Conservation (phyloP, 2,113 vertebrate species). For the Lepus americanus region DNA sequence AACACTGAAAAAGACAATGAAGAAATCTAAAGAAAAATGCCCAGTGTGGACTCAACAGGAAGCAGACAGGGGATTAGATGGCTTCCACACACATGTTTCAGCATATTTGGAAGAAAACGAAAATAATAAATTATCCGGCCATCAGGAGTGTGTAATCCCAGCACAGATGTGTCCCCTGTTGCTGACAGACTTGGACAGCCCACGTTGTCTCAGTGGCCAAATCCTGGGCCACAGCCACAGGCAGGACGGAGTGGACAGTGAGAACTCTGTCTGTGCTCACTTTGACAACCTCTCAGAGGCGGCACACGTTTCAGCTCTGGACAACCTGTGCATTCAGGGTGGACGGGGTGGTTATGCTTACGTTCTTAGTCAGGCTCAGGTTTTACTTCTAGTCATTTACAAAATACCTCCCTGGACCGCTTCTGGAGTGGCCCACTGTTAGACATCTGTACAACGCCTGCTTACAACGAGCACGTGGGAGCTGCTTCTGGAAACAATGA, state of each 20-base stretch:
- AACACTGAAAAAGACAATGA: not conserved
- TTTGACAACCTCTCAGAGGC: not conserved
- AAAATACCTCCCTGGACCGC: not conserved
- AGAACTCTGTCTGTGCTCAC: not conserved
- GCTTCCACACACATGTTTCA: not conserved
- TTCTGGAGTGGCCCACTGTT: not conserved
- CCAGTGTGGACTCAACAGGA: not conserved
- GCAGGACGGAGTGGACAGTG: not conserved
- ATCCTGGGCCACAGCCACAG: not conserved
- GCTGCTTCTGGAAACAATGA: not conserved
- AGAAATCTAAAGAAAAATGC: not conserved
- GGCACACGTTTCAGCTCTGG: not conserved
- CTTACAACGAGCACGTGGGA: not conserved
- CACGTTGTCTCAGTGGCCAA: not conserved
- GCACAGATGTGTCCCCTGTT: constrained; percentile 26
- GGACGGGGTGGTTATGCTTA: fast-evolving
- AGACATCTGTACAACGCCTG: not conserved
- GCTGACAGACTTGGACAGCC: not conserved
- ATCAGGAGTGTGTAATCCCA: not conserved
- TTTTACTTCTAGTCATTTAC: not conserved
- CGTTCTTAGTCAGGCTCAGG: not conserved
- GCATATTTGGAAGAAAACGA: constrained; percentile 16
- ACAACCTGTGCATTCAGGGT: not conserved
- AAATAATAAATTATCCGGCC: not conserved
- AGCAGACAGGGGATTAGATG: not conserved